Evolutionary conservation across 2,888 invertebrate species (phyloP), one percentile per base, ranked within the genome.

Genomic region (Dicyrtoma fusca): DNA sequence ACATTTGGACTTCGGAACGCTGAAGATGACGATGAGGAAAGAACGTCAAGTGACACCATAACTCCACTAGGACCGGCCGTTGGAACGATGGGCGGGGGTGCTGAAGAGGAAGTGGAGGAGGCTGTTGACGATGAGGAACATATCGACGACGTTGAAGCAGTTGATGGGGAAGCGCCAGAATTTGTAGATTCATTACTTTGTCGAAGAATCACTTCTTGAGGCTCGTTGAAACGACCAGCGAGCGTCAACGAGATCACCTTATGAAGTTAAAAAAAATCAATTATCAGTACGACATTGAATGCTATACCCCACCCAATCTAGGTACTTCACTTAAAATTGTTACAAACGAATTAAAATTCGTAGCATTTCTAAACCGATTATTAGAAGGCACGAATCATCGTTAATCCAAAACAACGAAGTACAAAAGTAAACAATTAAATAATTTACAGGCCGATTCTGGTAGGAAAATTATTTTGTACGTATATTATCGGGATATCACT

Each of bases 1-100:
- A 94, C 94, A 85, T 94, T 94, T 59, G 95, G 95, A 74, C 85
- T 84, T 71, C 83, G 82, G 79, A 85, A 85, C 71, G 81, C 79
- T 25, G 79, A 76, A 19, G 79, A 69, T n/a, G 79, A 73, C 2
- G 76, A 74, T 3, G 76, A 75, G 14, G 77, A 74, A 49, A 74
- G 70, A 64, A 75, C 71, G 64, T 75, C 76, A 66, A 75, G 69
- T 49, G 76, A 75, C 53, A 78, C 73, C 69, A 72, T 75, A 64
- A 76, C 57, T 74, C 80, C 73, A 74, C 75, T 59, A 74, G 77
- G 64, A 73, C 75, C 64, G 65, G 78, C 45, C 17, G 66, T 70
- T 45, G 70, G 74, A 61, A 73, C 68, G 4, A 70, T 55, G 26
- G 72, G 69, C 11, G 73, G 65, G 5, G 74, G 53, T 25, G 61